Conservation (phyloP, 2,797 vertebrate species). For the Caiman crocodilus region DNA sequence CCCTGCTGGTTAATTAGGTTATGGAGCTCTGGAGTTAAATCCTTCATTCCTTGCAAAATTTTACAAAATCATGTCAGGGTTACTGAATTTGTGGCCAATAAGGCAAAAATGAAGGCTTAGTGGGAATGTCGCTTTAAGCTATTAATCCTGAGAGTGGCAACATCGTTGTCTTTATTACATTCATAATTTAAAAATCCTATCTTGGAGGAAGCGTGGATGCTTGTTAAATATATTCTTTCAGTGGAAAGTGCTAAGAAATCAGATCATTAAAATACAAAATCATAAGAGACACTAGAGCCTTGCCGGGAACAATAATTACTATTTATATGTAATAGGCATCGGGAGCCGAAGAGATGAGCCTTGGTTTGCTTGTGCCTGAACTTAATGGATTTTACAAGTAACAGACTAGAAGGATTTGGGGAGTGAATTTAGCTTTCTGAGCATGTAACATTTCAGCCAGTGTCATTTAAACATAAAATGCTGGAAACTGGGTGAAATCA, state of each 20-base stretch:
- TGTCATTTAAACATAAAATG: slow-evolving; percentile 51
- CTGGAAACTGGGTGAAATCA: slow-evolving; percentile 67
- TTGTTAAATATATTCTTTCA: slow-evolving; percentile 75
- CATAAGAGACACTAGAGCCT: slow-evolving; percentile 62
- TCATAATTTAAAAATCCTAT: slow-evolving; percentile 72
- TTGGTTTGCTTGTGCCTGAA: slow-evolving; percentile 61
- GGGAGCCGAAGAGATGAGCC: slow-evolving; percentile 65
- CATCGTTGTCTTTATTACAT: slow-evolving; percentile 74
- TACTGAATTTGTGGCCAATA: slow-evolving; percentile 66
- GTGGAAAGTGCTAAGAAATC: slow-evolving; percentile 68
- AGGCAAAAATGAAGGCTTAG: slow-evolving; percentile 54
- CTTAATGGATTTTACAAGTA: slow-evolving; percentile 74
- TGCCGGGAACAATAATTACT: slow-evolving; percentile 77
- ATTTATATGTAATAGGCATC: slow-evolving; percentile 73
- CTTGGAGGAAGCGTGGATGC: slow-evolving; percentile 65
- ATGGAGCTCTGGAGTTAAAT: slow-evolving; percentile 58
- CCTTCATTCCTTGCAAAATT: slow-evolving; percentile 19
- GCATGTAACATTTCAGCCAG: slow-evolving; percentile 66
- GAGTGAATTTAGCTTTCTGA: slow-evolving; percentile 64
- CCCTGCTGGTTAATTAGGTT: slow-evolving; percentile 31
- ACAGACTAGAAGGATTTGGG: slow-evolving; percentile 66
- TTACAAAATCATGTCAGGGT: slow-evolving; percentile 38
- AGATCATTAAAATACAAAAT: slow-evolving; percentile 70
- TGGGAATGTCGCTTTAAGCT: slow-evolving; percentile 58
- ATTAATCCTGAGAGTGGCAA: slow-evolving; percentile 69